Base-by-base conservation (phyloP, 2,888 invertebrate species). In the Agonopterix alstromeriana region DNA sequence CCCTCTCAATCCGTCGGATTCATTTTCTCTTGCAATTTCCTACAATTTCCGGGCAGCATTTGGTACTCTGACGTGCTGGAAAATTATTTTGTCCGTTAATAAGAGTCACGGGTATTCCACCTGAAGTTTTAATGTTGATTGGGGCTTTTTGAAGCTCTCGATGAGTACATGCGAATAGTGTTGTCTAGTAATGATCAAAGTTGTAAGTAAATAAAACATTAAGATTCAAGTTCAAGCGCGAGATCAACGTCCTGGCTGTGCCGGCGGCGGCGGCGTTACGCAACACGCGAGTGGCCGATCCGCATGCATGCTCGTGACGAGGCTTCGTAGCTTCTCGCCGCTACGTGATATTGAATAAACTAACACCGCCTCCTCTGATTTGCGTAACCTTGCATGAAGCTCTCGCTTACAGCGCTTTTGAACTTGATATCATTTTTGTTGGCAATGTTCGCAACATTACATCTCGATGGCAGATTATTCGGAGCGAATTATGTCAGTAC, bases 21-120 rank as follows among this genome's bases (percentile, higher is more conserved):
- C 85, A 86, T 87, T 87, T 87, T 85, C 86, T 86, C 82, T 77
- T 80, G 85, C 84, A 88, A 88, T 88, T 87, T 88, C 88, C 88
- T 87, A 85, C 84, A 87, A 88, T 87, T 86, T 88, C 88, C 88
- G 88, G 87, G 54, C 75, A 77, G 60, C 82, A 75, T 79, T 81
- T 77, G 71, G 77, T 77, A 73, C 70, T 73, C 77, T 76, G 77
- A 76, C 79, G 76, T 73, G 70, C 70, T 74, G 71, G 72, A 77
- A 82, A 83, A 80, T 84, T 70, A 80, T 83, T 84, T 82, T 77
- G 72, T 38, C n/a, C 38, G 38, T 38, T 38, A 27, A 27, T 27
- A 27, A 27, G 27, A 27, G 36, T 45, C 45, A 38, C 14, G 45
- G 45, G 12, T 35, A 36, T 11, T 12, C 45, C 9, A 12, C 14